Evolutionary conservation across 2,797 vertebrate genomes (phyloP).

Genomic region (Hyperoplus lanceolatus): DNA sequence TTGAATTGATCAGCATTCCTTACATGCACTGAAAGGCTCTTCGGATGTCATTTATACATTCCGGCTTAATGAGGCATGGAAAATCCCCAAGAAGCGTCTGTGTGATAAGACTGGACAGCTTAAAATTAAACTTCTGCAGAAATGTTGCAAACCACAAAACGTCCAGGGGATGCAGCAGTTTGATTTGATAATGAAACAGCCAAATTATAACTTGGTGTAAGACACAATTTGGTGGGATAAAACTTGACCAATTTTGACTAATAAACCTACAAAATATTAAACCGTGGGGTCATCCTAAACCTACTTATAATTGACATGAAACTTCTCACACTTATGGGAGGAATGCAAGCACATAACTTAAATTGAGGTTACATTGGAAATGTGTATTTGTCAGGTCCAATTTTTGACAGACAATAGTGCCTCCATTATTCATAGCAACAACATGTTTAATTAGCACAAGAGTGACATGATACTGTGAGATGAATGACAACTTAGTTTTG

Average conservation of each 20-base stretch:
- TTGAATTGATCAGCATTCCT: conserved; percentile 54
- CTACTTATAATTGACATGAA: background rate
- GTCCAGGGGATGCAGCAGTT: background rate
- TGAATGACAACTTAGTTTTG: background rate
- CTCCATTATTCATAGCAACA: background rate
- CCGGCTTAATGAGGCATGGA: conserved; percentile 32
- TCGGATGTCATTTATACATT: conserved; percentile 42
- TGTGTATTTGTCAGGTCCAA: background rate
- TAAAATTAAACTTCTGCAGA: background rate
- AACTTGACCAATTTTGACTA: background rate
- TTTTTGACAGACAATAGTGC: background rate
- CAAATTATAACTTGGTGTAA: background rate
- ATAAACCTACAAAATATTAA: background rate
- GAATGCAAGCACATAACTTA: background rate
- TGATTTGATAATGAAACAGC: background rate
- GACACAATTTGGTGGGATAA: background rate
- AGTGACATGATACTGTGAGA: too few species aligned
- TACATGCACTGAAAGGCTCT: conserved; percentile 29
- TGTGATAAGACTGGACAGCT: conserved; percentile 12
- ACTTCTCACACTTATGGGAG: background rate
- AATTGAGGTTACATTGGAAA: background rate
- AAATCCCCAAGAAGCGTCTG: conserved; percentile 13
- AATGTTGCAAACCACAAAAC: background rate
- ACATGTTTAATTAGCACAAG: background rate
- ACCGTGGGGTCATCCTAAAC: background rate